A percentile compares a stretch with the other conserved stretches of the same genome.
These are phyloP conservation scores for Ptychoptera albimana DNA, from an alignment of 2,888 invertebrate genomes.

Conservation along the genomic window DNA sequence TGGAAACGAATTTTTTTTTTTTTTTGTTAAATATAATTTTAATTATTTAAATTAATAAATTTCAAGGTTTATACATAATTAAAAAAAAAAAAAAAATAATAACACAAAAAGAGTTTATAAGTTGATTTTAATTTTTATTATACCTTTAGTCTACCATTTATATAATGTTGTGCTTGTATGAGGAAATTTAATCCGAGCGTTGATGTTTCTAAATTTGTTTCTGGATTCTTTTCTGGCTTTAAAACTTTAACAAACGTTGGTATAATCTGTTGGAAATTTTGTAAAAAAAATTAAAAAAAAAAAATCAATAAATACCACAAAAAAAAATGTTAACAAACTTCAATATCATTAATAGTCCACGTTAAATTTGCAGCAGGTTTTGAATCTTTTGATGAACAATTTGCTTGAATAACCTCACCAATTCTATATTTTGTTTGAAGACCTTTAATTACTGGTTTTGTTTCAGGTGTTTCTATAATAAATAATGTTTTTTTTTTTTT, in stretches of 20 bases:
- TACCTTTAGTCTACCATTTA: conserved; percentile 35
- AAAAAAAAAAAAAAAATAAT: no score
- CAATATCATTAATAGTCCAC: conserved; percentile 30
- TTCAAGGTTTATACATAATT: no score
- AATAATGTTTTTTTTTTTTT: not conserved
- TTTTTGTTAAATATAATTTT: no score
- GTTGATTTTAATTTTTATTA: conserved; percentile 6
- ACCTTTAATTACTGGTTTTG: conserved; percentile 28
- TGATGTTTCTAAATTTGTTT: conserved; percentile 32
- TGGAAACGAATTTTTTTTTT: no score
- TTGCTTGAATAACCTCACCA: conserved; percentile 28
- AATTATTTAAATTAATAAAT: no score
- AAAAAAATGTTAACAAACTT: conserved; percentile 5
- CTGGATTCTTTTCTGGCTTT: conserved; percentile 18
- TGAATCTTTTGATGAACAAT: conserved; percentile 30
- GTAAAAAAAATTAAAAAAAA: not conserved
- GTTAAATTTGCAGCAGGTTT: conserved; percentile 32
- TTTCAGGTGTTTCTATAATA: conserved; percentile 26
- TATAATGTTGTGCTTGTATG: conserved; percentile 34
- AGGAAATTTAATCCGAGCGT: conserved; percentile 36
- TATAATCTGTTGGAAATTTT: no score
- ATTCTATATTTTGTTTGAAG: conserved; percentile 27
- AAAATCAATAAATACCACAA: not conserved
- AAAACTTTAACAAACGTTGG: no score
- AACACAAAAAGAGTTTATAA: no score